A percentile compares a stretch with the other conserved stretches of the same genome.
phyloP scores from a whole-genome alignment of 2,113 vertebrate genomes.

The Bufo gargarizans region DNA sequence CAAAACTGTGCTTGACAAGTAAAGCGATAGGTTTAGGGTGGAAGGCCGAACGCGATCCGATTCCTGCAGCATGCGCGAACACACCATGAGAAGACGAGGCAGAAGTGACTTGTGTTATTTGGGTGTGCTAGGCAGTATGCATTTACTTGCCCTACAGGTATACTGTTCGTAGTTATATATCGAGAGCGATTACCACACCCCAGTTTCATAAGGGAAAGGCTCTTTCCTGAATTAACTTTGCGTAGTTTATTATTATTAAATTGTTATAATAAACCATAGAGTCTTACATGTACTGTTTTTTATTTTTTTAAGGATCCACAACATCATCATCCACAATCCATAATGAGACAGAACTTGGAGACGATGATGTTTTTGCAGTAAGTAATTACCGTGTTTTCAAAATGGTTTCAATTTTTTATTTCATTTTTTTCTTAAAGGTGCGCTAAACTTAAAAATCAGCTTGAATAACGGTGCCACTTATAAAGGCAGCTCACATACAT shows the following conservation, averaged over 20 bases:
- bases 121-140: neutral
- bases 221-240: neutral
- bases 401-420: too few relatives aligned
- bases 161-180: neutral
- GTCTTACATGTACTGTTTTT: neutral
- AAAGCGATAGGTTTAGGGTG: too few relatives aligned
- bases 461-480: too few relatives aligned
- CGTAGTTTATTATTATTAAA: neutral
- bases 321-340: constrained; percentile 97
- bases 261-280: neutral
- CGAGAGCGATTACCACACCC: neutral
- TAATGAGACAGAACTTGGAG: constrained; percentile 94
- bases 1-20: too few relatives aligned
- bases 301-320: constrained; percentile 83
- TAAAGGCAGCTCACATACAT: too few relatives aligned
- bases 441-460: neutral
- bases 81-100: too few relatives aligned
- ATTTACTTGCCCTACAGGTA: constrained; percentile 3
- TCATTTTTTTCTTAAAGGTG: neutral
- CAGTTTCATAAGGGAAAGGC: neutral
- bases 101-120: neutral
- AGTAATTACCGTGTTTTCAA: constrained; percentile 63
- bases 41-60: too few relatives aligned
- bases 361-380: constrained; percentile 98
- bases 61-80: too few relatives aligned